These are phyloP conservation scores for Serripes groenlandicus DNA, from an alignment of 2,888 invertebrate species.

Conservation along the genomic window DNA sequence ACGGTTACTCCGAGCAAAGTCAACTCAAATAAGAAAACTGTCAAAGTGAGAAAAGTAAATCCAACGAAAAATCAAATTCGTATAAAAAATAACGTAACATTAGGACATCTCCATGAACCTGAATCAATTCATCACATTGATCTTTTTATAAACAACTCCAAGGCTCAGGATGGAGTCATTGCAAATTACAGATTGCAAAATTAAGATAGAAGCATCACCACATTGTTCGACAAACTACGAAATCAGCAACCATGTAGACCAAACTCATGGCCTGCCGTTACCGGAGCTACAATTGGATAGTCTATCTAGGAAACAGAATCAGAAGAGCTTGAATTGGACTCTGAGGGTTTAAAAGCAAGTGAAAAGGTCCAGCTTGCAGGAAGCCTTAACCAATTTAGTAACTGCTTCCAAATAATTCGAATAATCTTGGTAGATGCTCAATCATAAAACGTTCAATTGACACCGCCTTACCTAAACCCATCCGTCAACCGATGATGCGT, in stretches of 20 bases:
- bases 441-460: conserved; percentile 31
- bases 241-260: background rate
- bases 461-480: conserved; percentile 18
- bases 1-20: background rate
- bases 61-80: background rate
- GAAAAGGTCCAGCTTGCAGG: background rate
- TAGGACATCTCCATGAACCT: background rate
- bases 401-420: background rate
- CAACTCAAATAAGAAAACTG: background rate
- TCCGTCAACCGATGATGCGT: conserved; percentile 26
- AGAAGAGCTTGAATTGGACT: background rate
- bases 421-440: conserved; percentile 29
- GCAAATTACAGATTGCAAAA: background rate
- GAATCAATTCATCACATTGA: background rate
- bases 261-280: background rate
- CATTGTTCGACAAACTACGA: background rate
- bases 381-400: background rate
- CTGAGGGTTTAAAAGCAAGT: background rate
- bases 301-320: background rate
- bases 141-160: background rate
- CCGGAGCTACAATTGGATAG: background rate
- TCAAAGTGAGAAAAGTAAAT: conserved; percentile 32
- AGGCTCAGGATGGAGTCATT: background rate
- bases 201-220: background rate
- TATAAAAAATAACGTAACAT: background rate